Conservation (phyloP, 2,888 invertebrate genomes). For the Cyclophora albipunctata region DNA sequence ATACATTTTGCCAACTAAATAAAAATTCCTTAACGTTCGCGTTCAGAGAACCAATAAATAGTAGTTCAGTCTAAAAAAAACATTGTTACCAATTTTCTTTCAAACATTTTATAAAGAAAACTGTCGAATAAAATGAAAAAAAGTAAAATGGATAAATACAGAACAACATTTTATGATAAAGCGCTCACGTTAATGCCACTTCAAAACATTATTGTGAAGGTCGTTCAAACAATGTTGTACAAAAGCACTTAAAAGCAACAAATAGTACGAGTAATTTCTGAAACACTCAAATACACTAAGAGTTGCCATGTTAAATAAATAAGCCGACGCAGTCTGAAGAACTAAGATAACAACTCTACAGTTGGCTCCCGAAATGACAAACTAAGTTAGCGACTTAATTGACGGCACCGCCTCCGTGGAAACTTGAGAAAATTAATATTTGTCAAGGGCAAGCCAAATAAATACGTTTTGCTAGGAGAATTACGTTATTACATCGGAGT, state of each 20-base stretch:
- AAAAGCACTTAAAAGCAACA: constrained; percentile 15
- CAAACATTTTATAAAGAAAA: no score
- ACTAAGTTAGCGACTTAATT: constrained; percentile 47
- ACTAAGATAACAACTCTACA: constrained; percentile 48
- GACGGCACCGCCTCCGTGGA: constrained; percentile 24
- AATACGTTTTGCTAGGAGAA: constrained; percentile 14
- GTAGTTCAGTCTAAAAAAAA: no score
- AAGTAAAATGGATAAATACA: no score
- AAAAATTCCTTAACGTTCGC: no score
- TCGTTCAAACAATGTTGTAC: not conserved
- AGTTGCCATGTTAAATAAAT: constrained; percentile 46
- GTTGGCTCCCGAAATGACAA: constrained; percentile 36
- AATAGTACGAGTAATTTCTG: constrained; percentile 30
- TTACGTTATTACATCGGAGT: not conserved
- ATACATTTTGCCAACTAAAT: no score
- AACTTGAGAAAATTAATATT: constrained; percentile 21
- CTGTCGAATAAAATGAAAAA: no score
- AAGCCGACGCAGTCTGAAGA: constrained; percentile 49
- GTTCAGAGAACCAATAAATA: no score
- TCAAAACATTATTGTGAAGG: no score
- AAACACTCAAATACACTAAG: constrained; percentile 35
- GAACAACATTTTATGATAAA: no score
- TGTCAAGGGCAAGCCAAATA: constrained; percentile 18
- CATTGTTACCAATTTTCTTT: no score
- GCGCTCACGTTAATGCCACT: no score